Base-by-base conservation (phyloP, 2,113 vertebrate species). In the Myxocyprinus asiaticus region DNA sequence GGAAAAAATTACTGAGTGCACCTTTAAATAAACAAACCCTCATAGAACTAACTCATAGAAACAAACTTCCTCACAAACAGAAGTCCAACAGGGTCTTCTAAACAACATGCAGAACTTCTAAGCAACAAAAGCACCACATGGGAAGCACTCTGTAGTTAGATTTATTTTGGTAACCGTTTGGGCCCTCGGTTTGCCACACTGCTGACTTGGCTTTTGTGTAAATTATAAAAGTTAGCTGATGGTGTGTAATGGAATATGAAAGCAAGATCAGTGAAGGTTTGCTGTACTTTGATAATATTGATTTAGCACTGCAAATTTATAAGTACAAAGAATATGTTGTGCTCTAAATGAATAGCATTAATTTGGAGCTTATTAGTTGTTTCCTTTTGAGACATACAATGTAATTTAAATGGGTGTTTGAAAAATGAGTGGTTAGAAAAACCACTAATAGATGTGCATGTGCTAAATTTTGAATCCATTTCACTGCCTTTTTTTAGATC, bases 101-200 rank as follows among this genome's bases (percentile, higher is more conserved):
- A 1, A 6, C 6, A 6, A n/a, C 55, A 15, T 76, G 59, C 80
- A 84, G 84, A 75, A 56, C 67, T 70, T 67, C 77, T 78, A 65
- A 70, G 75, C 58, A 83, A 85, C 61, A 76, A 80, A 82, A 4
- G 68, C 51, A 33, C 22, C 22, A 33, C 22, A 33, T 33, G 22
- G 22, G 22, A 59, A 76, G 76, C 64, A 65, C 76, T 88, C 85
- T 78, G 80, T 80, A 55, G 84, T 82, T 53, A 71, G 59, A 72
- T 88, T 86, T 92, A 92, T 93, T 93, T 93, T 86, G 43, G 86
- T 88, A 82, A 74, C 70, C 77, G 79, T 75, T 10, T 82, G 88
- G 83, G 78, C 48, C 82, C 81, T 80, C 51, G 81, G 86, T 89
- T 73, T 84, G 87, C 90, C 89, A 48, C 89, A 90, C 82, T 68